Evolutionary conservation across 1,140 invertebrate species (phyloP).

Genomic region (Lucilia cuprina): DNA sequence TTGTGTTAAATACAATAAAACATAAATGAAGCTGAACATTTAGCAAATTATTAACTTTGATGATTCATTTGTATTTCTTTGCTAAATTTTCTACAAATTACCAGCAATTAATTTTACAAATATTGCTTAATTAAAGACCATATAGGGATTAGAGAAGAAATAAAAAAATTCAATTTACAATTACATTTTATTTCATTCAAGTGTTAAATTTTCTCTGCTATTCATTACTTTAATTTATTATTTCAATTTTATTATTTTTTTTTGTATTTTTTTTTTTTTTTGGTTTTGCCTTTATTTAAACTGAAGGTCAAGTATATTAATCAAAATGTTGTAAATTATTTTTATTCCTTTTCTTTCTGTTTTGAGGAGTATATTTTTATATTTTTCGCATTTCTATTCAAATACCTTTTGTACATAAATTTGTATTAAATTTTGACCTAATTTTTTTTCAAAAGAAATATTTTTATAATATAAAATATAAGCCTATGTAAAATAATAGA

Average conservation of each 20-base stretch:
- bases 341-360: background rate
- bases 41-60: background rate
- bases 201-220: too few species aligned
- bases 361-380: background rate
- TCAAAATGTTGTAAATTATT: background rate
- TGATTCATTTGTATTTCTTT: background rate
- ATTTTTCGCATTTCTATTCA: background rate
- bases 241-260: too few species aligned
- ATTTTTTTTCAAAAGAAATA: background rate
- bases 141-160: too few species aligned
- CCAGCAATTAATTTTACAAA: too few species aligned
- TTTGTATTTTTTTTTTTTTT: too few species aligned
- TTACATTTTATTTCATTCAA: too few species aligned
- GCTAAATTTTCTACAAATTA: background rate
- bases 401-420: background rate
- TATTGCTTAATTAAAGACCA: background rate
- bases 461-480: background rate
- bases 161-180: too few species aligned
- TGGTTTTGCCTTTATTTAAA: too few species aligned
- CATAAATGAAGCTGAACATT: background rate
- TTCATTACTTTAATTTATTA: too few species aligned
- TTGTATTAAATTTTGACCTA: background rate
- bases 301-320: background rate
- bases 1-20: background rate
- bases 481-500: background rate